These are phyloP conservation scores for Galagoides demidoff DNA, from an alignment of 2,797 vertebrate genomes.

Conservation along the genomic window DNA sequence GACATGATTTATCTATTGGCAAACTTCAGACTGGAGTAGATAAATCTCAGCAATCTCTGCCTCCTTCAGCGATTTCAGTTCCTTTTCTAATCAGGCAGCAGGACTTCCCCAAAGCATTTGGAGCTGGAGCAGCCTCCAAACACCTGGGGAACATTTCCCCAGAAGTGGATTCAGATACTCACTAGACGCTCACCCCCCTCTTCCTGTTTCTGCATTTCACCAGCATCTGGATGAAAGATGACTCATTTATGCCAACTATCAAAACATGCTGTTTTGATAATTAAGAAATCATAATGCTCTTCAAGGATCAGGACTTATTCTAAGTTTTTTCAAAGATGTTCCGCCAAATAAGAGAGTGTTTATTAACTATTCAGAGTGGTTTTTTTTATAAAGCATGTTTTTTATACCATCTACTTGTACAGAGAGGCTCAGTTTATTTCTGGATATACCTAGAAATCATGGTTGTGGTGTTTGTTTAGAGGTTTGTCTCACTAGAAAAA, in stretches of 20 bases:
- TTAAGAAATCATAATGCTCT: neutral
- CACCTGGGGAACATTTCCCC: neutral
- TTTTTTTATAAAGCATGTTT: neutral
- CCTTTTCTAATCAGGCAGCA: neutral
- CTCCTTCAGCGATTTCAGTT: neutral
- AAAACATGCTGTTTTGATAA: neutral
- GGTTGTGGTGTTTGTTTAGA: neutral
- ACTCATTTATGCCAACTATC: neutral
- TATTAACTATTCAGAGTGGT: neutral
- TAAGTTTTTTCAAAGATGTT: slow-evolving; percentile 5
- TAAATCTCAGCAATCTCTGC: neutral
- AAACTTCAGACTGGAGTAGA: neutral
- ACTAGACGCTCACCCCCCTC: rapidly evolving
- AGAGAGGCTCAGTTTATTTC: neutral
- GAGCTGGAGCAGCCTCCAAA: neutral
- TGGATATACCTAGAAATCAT: neutral
- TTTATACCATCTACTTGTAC: neutral
- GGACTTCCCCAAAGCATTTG: neutral
- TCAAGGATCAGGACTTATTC: slow-evolving; percentile 10
- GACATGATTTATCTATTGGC: neutral
- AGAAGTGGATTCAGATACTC: neutral
- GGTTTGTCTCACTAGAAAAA: neutral
- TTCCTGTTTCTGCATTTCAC: neutral
- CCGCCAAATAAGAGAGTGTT: neutral
- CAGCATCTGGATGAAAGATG: neutral